Evolutionary conservation across 1,140 invertebrate genomes (phyloP), one percentile per base, ranked within the genome.

Genomic region (Eriosoma lanigerum): DNA sequence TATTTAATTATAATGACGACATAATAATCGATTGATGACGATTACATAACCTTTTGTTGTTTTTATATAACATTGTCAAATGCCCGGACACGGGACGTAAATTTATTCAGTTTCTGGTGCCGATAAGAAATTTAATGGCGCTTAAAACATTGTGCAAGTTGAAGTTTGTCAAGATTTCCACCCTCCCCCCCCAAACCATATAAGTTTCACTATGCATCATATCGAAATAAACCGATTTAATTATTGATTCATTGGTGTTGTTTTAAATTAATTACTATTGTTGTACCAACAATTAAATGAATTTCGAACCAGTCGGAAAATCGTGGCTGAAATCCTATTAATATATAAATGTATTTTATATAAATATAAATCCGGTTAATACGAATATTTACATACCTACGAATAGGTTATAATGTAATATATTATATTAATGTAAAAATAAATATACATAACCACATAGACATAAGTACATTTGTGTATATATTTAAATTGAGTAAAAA

Each of bases 1-100:
- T 38, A n/a, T 68, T 68, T 68, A 46, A 68, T 46, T 68, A 48
- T 48, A 68, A 66, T 66, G 29, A 46, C 64, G 38, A 68, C 21
- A 46, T 13, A 68, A 38, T 38, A 38, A 68, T n/a, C 38, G 64
- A 68, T 4, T 38, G 64, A 68, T 38, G n/a, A 38, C n/a, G 64
- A 64, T 64, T n/a, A 32, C 26, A 32, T 32, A 15, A 29, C 60
- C 60, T 15, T n/a, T 10, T 5, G 2, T 9, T 13, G 62, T 64
- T 64, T 38, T 17, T 64, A 64, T n/a, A 38, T 12, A 38, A n/a
- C 19, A 64, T 64, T 44, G 62, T 9, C 19, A 64, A 10, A n/a
- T n/a, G 19, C 26, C 17, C 19, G 62, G 12, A 9, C 21, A 46
- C 38, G 38, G 64, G 19, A 44, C 10, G 32, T 44, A 68, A 46